Percentiles rank a stretch among this genome's conserved stretches.
phyloP scores from a whole-genome alignment of 2,888 invertebrate species.

The Ophioninae sp. region DNA sequence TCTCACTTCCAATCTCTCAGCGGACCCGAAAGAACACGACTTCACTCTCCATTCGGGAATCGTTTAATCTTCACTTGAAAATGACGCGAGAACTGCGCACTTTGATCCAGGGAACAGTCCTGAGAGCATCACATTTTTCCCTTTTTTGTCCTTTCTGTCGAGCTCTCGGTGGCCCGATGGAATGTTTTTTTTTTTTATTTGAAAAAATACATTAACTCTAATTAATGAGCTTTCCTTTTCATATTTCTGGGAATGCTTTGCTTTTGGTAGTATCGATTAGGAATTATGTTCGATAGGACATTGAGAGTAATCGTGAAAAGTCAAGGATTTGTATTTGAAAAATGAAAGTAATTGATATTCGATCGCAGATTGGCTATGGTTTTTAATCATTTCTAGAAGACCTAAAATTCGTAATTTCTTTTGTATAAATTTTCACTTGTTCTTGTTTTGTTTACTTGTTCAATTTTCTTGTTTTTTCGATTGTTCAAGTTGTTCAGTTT shows the following conservation, averaged over 20 bases:
- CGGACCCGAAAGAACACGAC: constrained; percentile 44
- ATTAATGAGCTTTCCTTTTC: background rate
- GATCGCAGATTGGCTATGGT: background rate
- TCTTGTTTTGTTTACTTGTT: background rate
- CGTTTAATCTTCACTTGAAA: constrained; percentile 48
- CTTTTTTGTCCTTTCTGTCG: background rate
- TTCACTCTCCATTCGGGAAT: constrained; percentile 28
- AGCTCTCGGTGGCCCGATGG: background rate
- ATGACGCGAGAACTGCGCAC: background rate
- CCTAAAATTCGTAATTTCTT: too few relatives aligned
- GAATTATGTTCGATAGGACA: background rate
- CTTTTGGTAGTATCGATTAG: background rate
- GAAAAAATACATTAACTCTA: background rate
- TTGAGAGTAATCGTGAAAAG: background rate
- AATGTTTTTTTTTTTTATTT: background rate
- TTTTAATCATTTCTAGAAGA: background rate
- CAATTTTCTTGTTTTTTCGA: background rate
- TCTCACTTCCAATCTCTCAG: constrained; percentile 59
- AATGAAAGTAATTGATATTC: background rate
- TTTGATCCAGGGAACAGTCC: background rate
- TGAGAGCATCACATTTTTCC: constrained; percentile 1
- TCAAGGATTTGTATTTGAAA: background rate
- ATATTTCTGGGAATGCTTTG: background rate
- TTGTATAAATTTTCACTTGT: too few relatives aligned
- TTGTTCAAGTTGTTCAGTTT: background rate